phyloP scores from a whole-genome alignment of 1,140 invertebrate species.

The Atta cephalotes region DNA sequence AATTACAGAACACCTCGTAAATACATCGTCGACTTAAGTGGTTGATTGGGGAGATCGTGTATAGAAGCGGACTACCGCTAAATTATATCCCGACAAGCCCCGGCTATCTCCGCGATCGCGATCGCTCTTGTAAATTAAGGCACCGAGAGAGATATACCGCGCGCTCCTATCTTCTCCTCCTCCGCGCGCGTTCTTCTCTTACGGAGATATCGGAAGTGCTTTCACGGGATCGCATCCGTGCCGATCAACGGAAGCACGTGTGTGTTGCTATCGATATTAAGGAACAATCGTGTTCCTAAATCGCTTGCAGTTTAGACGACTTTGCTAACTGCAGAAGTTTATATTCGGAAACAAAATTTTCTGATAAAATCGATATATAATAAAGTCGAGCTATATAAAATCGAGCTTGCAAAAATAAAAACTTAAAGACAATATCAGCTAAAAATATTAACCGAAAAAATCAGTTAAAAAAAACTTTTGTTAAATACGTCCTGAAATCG shows the following conservation, averaged over 20 bases:
- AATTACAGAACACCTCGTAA: constrained; percentile 86
- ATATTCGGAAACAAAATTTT: not conserved
- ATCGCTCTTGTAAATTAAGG: constrained; percentile 82
- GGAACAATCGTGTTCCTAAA: constrained; percentile 6
- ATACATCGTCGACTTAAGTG: constrained; percentile 75
- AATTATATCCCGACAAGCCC: constrained; percentile 83
- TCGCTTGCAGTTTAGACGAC: not conserved
- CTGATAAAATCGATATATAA: not conserved
- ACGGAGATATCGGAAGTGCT: constrained; percentile 5
- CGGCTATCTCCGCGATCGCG: constrained; percentile 81
- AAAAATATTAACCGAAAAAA: too few relatives aligned
- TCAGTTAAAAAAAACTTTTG: too few relatives aligned
- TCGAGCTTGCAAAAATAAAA: not conserved
- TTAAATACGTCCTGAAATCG: too few relatives aligned
- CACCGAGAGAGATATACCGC: constrained; percentile 69
- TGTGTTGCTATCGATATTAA: not conserved
- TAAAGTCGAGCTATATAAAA: too few relatives aligned
- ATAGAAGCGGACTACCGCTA: constrained; percentile 83
- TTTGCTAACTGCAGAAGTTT: not conserved
- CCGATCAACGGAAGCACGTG: constrained; percentile 23
- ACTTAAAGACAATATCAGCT: not conserved
- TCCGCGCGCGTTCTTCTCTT: not conserved
- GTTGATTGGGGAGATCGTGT: constrained; percentile 82
- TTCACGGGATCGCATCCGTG: constrained; percentile 13
- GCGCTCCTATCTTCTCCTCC: constrained; percentile 50